Conservation (phyloP, 1,140 invertebrate species). For the Brachionus rubens region DNA sequence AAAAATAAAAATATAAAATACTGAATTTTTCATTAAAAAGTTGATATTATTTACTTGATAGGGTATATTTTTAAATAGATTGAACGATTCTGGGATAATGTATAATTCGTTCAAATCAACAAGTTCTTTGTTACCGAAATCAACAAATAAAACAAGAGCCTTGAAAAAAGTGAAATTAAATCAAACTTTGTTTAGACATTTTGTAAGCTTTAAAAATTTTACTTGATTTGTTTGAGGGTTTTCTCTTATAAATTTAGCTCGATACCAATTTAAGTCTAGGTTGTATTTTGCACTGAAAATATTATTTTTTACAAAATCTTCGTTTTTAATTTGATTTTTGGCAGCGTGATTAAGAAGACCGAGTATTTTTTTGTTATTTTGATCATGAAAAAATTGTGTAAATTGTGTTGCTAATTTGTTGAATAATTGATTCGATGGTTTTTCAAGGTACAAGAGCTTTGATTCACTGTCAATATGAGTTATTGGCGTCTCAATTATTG, state of each 20-base stretch:
- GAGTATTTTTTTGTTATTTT: neutral
- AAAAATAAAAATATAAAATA: neutral
- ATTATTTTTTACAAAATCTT: neutral
- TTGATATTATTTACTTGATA: neutral
- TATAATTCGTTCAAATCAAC: neutral
- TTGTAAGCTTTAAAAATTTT: too few species aligned
- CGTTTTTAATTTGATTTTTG: neutral
- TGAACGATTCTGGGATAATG: neutral
- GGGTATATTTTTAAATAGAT: slow-evolving; percentile 6
- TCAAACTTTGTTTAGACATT: neutral
- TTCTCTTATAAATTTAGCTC: slow-evolving; percentile 5
- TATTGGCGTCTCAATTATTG: neutral
- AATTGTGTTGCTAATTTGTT: neutral
- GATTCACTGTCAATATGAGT: slow-evolving; percentile 6
- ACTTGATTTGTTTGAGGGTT: neutral
- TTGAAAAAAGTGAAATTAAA: neutral
- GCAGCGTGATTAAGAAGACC: neutral
- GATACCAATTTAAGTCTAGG: slow-evolving; percentile 11
- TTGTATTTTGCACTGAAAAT: neutral
- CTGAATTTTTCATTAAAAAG: too few species aligned
- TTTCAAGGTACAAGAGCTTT: neutral
- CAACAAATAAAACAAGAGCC: slow-evolving; percentile 12
- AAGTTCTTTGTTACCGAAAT: slow-evolving; percentile 20
- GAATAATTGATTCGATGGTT: neutral
- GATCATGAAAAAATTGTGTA: neutral